phyloP scores from a whole-genome alignment of 2,888 invertebrate species.

The Dermolepida albohirtum region DNA sequence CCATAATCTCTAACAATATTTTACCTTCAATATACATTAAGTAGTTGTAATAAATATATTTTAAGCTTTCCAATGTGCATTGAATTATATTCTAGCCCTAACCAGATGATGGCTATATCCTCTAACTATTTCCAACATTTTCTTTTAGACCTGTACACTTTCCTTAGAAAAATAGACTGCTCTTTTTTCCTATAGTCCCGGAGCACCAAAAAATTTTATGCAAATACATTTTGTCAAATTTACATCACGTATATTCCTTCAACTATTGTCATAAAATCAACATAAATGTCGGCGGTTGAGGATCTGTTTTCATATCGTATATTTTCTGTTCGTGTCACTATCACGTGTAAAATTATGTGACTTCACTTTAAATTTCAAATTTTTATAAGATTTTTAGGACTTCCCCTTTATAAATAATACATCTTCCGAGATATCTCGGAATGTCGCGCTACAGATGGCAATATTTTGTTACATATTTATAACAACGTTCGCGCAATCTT shows the following conservation, averaged over 20 bases:
- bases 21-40: no score
- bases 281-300: neutral
- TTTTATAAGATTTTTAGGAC: no score
- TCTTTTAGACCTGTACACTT: constrained; percentile 1
- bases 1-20: no score
- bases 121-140: constrained; percentile 15
- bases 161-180: constrained; percentile 6
- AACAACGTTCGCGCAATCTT: no score
- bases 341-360: constrained; percentile 1
- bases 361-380: neutral
- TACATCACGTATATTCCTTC: constrained; percentile 29
- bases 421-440: no score
- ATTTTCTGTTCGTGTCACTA: constrained; percentile 5
- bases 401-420: no score
- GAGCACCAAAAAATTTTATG: constrained; percentile 18
- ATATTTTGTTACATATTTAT: no score
- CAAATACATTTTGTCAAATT: constrained; percentile 32
- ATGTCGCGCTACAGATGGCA: no score
- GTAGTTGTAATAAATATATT: no score
- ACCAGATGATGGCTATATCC: neutral
- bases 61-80: neutral
- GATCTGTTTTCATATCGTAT: constrained; percentile 17
- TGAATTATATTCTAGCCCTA: neutral
- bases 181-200: constrained; percentile 2
- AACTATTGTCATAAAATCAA: constrained; percentile 18